These are phyloP conservation scores for Trichogramma dendrolimi DNA, from an alignment of 2,888 invertebrate genomes.

Conservation along the genomic window DNA sequence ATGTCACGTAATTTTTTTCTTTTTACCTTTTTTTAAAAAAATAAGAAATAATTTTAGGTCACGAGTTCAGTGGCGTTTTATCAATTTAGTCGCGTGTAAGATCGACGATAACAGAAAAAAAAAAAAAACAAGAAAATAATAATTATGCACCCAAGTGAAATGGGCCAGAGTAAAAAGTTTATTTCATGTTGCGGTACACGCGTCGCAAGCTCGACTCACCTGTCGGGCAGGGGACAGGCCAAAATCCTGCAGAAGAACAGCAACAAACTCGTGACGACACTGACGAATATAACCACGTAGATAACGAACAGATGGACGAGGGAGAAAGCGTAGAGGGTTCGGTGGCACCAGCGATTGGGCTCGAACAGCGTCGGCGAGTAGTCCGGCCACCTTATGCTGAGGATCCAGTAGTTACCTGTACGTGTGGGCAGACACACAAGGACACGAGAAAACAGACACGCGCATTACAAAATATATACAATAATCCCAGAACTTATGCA, in stretches of 20 bases:
- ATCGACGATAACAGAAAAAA: background rate
- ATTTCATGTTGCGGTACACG: background rate
- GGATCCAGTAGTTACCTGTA: slow-evolving; percentile 68
- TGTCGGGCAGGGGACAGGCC: slow-evolving; percentile 66
- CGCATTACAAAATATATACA: too few species aligned
- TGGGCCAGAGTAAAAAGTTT: background rate
- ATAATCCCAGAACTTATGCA: too few species aligned
- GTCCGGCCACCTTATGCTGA: slow-evolving; percentile 73
- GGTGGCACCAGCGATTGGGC: slow-evolving; percentile 76
- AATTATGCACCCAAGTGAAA: background rate
- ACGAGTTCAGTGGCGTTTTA: too few species aligned
- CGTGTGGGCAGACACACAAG: background rate
- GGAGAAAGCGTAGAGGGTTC: slow-evolving; percentile 72
- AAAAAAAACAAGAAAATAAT: background rate
- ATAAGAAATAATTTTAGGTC: too few species aligned
- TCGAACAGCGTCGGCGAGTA: slow-evolving; percentile 69
- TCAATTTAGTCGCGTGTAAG: too few species aligned
- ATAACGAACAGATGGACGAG: slow-evolving; percentile 69
- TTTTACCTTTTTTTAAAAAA: too few species aligned
- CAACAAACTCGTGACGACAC: slow-evolving; percentile 59
- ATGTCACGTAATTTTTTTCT: slow-evolving; percentile 9
- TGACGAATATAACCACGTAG: slow-evolving; percentile 61
- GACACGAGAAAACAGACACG: too few species aligned
- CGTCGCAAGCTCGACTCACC: slow-evolving; percentile 36
- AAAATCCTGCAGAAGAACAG: slow-evolving; percentile 67